Evolutionary conservation across 2,797 vertebrate genomes (phyloP), one percentile per base, ranked within the genome.

Genomic region (Dryobates pubescens): DNA sequence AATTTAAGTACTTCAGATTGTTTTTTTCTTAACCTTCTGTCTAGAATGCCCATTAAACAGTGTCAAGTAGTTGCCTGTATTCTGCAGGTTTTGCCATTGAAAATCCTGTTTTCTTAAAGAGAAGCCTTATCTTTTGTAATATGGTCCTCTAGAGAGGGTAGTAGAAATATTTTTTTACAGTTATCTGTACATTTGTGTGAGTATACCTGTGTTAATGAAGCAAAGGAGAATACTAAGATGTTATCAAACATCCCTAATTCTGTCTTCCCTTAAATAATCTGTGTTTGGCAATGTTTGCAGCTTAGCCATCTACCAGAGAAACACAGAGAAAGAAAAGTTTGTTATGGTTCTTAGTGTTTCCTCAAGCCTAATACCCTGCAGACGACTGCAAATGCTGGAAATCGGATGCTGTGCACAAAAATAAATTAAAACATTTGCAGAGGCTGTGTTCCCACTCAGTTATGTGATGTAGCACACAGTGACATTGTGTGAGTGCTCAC

Each of bases 1-100:
- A 88, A 92, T 81, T 75, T 59, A 77, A 89, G 53, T 59, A 26
- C 18, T 79, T 45, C 47, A 57, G 29, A 59, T 81, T 59, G 91
- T 63, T 91, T 89, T n/a, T 80, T 81, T 90, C 59, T 82, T 73
- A 78, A 57, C 30, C 20, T 20, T 89, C 36, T 62, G 12, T 57
- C 59, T 92, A 22, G 47, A 81, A 5, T 36, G 34, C 22, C 22
- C n/a, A 57, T 82, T 82, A 75, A 90, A 69, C 15, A 69, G 7
- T 63, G 26, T 65, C 63, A 81, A 67, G 70, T 32, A 71, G 15
- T 56, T 82, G 32, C 49, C 62, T 80, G 22, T 72, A 23, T 26
- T 85, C 4, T 61, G 16, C 34, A 72, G 15, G 3, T 80, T 93
- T 85, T 89, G 23, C 29, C 57, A 4, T 59, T 59, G n/a, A 75